These are phyloP conservation scores for Lanistes nyassanus DNA, from an alignment of 1,140 invertebrate genomes.

Conservation along the genomic window DNA sequence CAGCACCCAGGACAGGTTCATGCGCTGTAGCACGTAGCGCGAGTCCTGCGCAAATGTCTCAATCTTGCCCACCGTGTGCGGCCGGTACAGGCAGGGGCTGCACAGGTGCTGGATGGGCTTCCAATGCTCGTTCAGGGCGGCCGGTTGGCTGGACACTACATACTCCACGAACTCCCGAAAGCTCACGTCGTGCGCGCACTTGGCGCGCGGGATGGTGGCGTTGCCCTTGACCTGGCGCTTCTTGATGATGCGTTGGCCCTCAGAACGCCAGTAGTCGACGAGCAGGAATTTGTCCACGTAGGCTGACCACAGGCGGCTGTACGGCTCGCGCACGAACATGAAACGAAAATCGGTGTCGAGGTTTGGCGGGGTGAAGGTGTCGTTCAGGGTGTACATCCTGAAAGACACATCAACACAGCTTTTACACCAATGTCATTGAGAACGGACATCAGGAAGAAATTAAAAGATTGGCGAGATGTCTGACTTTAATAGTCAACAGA, in stretches of 20 bases:
- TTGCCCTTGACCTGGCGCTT: slow-evolving; percentile 25
- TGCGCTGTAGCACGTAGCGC: slow-evolving; percentile 16
- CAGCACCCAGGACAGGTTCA: slow-evolving; percentile 26
- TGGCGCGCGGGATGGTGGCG: background rate
- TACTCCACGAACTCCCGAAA: slow-evolving; percentile 39
- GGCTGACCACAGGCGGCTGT: slow-evolving; percentile 39
- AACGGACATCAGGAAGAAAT: too few species aligned
- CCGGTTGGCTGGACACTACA: slow-evolving; percentile 7
- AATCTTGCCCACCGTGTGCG: slow-evolving; percentile 40
- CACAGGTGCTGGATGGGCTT: slow-evolving; percentile 33
- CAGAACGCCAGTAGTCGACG: slow-evolving; percentile 36
- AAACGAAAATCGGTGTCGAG: slow-evolving; percentile 18
- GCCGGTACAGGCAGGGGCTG: slow-evolving; percentile 37
- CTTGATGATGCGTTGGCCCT: slow-evolving; percentile 27
- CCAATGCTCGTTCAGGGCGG: slow-evolving; percentile 42
- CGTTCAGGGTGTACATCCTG: background rate
- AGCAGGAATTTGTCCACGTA: slow-evolving; percentile 43
- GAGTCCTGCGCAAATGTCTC: slow-evolving; percentile 39
- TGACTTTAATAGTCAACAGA: too few species aligned
- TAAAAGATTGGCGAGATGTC: too few species aligned
- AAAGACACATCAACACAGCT: background rate
- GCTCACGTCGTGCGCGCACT: slow-evolving; percentile 39
- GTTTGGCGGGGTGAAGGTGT: slow-evolving; percentile 5
- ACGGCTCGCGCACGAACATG: slow-evolving; percentile 40
- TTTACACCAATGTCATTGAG: too few species aligned